These are phyloP conservation scores for Macquaria ambigua DNA, from an alignment of 2,113 vertebrate genomes.

Conservation along the genomic window DNA sequence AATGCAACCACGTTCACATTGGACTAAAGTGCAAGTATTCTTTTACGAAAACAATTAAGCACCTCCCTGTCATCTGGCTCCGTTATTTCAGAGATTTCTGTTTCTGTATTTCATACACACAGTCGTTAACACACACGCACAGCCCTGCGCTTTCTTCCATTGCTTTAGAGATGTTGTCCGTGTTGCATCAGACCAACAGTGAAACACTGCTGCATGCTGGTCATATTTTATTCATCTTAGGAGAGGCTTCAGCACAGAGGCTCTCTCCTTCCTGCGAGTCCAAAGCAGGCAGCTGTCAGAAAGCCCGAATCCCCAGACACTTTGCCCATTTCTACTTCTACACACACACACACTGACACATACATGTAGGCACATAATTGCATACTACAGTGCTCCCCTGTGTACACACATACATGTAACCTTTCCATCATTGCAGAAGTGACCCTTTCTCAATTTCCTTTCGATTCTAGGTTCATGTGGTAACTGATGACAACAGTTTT, in stretches of 20 bases:
- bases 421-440: constrained; percentile 38
- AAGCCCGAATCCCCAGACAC: constrained; percentile 65
- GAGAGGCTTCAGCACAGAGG: constrained; percentile 59
- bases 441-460: constrained; percentile 39
- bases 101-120: constrained; percentile 32
- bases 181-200: constrained; percentile 71
- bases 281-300: constrained; percentile 73
- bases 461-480: neutral
- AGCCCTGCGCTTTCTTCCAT: constrained; percentile 30
- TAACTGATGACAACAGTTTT: neutral
- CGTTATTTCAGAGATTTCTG: constrained; percentile 28
- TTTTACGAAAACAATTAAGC: constrained; percentile 4
- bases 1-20: neutral
- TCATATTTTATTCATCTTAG: constrained; percentile 83
- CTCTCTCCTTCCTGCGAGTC: constrained; percentile 58
- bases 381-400: constrained; percentile 19
- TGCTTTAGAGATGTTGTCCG: constrained; percentile 60
- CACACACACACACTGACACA: neutral
- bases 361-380: constrained; percentile 20
- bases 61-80: neutral
- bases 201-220: constrained; percentile 61
- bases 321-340: constrained; percentile 49
- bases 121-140: constrained; percentile 22
- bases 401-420: constrained; percentile 8
- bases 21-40: neutral